A percentile compares a stretch with the other conserved stretches of the same genome.
Evolutionary conservation across 2,888 invertebrate species (phyloP).

Genomic region (Lissocephala sabroskyi): DNA sequence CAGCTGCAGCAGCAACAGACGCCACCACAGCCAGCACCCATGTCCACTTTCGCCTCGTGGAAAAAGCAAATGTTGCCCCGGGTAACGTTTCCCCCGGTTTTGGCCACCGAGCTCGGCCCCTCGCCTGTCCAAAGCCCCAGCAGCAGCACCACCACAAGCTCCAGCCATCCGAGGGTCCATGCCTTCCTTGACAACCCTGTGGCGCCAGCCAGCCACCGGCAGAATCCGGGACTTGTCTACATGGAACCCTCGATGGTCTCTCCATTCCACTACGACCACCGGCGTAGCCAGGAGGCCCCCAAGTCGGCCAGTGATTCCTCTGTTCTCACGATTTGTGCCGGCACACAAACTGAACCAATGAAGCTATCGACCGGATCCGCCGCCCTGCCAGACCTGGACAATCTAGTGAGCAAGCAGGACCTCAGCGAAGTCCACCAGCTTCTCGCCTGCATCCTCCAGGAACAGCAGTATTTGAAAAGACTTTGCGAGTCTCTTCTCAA

Average conservation of each 20-base stretch:
- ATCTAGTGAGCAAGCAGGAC: slow-evolving; percentile 54
- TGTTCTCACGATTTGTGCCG: slow-evolving; percentile 64
- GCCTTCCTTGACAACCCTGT: no score
- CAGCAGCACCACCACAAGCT: slow-evolving; percentile 3
- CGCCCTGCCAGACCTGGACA: slow-evolving; percentile 14
- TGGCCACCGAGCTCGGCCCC: slow-evolving; percentile 39
- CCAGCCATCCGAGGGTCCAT: no score
- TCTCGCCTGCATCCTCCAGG: slow-evolving; percentile 46
- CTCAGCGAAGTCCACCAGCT: slow-evolving; percentile 39
- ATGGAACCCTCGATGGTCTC: no score
- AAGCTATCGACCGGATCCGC: slow-evolving; percentile 5
- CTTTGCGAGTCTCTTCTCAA: slow-evolving; percentile 38
- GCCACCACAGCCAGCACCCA: slow-evolving; percentile 15
- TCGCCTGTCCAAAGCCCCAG: slow-evolving; percentile 6
- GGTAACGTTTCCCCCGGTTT: slow-evolving; percentile 46
- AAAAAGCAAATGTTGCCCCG: slow-evolving; percentile 66
- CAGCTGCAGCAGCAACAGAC: slow-evolving; percentile 4
- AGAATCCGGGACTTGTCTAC: no score
- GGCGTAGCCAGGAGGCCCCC: neutral
- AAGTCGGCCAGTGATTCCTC: neutral
- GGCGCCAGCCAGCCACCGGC: no score
- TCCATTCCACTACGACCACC: neutral
- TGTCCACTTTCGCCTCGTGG: slow-evolving; percentile 58
- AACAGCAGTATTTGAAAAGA: slow-evolving; percentile 53
- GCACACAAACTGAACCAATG: slow-evolving; percentile 64